Evolutionary conservation across 2,888 invertebrate species (phyloP).

Genomic region (Altica lythri): DNA sequence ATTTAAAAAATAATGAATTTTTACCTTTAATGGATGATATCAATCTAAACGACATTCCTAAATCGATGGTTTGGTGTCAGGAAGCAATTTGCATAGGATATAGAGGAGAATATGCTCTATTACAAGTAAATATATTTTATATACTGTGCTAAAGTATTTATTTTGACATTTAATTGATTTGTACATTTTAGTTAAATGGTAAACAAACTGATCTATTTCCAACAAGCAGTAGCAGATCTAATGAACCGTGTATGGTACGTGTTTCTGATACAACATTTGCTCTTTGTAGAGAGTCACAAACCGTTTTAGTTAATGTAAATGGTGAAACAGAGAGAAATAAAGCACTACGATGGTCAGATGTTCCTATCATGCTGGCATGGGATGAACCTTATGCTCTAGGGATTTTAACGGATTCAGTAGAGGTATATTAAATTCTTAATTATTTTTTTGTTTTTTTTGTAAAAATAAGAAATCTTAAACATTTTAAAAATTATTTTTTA

Average conservation of each 20-base stretch:
- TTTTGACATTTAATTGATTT: conserved; percentile 9
- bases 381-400: conserved; percentile 93
- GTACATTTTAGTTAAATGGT: conserved; percentile 58
- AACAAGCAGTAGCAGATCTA: conserved; percentile 75
- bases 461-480: too few species aligned
- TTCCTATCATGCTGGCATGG: conserved; percentile 79
- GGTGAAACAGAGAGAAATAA: conserved; percentile 71
- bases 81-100: conserved; percentile 88
- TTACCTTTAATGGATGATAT: conserved; percentile 74
- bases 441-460: too few species aligned
- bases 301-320: conserved; percentile 81
- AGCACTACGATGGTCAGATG: conserved; percentile 79
- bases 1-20: conserved; percentile 86
- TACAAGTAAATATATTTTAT: conserved; percentile 38
- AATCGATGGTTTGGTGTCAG: conserved; percentile 79
- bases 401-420: conserved; percentile 78
- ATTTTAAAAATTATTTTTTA: too few species aligned
- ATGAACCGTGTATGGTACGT: conserved; percentile 83
- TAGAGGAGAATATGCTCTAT: conserved; percentile 64
- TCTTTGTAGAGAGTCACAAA: conserved; percentile 84
- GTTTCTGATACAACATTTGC: conserved; percentile 77
- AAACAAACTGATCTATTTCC: conserved; percentile 83
- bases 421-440: too few species aligned
- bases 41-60: conserved; percentile 78
- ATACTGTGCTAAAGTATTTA: neutral